Conservation (phyloP, 2,113 vertebrate species). For the Pimephales promelas region DNA sequence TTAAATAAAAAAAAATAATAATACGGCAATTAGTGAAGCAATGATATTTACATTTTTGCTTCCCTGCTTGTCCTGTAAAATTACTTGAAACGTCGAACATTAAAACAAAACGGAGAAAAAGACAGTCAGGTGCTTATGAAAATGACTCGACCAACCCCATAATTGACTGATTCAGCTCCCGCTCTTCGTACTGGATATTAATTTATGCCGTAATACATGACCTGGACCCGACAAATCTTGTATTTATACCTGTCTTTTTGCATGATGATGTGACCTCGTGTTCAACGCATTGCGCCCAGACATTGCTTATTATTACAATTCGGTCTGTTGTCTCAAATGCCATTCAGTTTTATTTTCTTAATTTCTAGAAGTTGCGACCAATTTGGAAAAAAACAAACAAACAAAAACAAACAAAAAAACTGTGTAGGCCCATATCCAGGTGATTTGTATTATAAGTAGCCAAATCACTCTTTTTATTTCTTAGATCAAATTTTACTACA, state of each 20-base stretch:
- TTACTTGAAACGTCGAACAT: neutral
- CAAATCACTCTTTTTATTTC: neutral
- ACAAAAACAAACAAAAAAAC: too few relatives aligned
- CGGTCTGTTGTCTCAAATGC: neutral
- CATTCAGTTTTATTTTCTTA: neutral
- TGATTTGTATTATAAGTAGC: too few relatives aligned
- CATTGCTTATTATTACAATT: neutral
- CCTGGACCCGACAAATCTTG: neutral
- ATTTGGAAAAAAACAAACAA: too few relatives aligned
- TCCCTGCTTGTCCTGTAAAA: neutral
- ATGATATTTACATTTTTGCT: neutral
- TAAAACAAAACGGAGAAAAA: neutral
- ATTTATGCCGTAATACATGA: slow-evolving; percentile 72
- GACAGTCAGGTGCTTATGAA: neutral
- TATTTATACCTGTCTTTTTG: neutral
- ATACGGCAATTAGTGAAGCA: neutral
- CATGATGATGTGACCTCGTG: neutral
- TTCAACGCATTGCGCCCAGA: neutral
- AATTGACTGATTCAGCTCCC: neutral
- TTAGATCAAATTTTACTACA: neutral
- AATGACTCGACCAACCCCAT: neutral
- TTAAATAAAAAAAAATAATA: neutral
- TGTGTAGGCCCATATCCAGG: too few relatives aligned
- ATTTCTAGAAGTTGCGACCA: too few relatives aligned
- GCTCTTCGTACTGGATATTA: neutral